Evolutionary conservation across 2,797 vertebrate species (phyloP).

Genomic region (Malurus splendens): DNA sequence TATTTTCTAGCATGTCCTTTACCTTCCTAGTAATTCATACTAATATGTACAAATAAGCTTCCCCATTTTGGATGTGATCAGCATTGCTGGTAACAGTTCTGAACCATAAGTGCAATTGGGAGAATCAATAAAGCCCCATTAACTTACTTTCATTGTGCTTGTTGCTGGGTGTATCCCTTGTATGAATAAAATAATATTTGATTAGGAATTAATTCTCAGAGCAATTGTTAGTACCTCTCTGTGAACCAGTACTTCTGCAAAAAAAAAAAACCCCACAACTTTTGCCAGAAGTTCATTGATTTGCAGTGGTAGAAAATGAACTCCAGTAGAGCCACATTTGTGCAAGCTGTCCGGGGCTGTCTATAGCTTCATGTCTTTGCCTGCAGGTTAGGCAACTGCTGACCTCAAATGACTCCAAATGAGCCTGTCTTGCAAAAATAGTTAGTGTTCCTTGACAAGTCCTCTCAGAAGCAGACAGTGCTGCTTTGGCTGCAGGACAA

Average conservation of each 20-base stretch:
- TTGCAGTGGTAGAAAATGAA: background rate
- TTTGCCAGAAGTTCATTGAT: background rate
- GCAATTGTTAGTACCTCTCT: background rate
- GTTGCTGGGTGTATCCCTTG: background rate
- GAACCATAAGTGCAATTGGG: background rate
- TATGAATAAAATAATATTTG: background rate
- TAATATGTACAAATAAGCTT: background rate
- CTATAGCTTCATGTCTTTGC: background rate
- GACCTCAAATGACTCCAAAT: background rate
- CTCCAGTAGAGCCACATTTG: background rate
- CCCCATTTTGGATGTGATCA: background rate
- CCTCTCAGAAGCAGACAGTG: background rate
- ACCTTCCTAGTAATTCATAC: background rate
- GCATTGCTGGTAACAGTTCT: background rate
- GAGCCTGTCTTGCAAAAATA: background rate
- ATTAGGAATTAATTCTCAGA: background rate
- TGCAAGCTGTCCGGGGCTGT: background rate
- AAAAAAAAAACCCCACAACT: background rate
- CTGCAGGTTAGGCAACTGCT: background rate
- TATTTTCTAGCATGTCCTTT: background rate
- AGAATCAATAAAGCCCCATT: background rate
- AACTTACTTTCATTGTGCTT: background rate
- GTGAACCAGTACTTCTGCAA: background rate
- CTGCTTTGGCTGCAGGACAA: slow-evolving; percentile 10
- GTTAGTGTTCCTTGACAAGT: background rate